Conservation (phyloP, 2,888 invertebrate genomes). For the Euclidia mi region DNA sequence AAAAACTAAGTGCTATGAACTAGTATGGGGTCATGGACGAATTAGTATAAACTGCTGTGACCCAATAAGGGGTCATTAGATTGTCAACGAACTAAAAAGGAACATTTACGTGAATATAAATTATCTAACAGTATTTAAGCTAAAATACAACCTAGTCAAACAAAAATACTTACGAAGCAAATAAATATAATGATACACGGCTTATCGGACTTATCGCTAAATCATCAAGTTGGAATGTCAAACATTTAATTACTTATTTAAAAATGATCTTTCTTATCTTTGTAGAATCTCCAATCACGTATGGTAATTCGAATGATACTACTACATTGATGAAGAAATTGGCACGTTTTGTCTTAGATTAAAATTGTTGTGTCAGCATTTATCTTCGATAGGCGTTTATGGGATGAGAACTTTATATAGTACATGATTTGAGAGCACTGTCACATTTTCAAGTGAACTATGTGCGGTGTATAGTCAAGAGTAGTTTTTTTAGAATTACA, state of each 20-base stretch:
- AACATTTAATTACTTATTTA: conserved; percentile 15
- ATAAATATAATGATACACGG: neutral
- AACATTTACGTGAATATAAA: too few relatives aligned
- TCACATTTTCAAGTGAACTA: conserved; percentile 19
- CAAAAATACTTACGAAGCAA: neutral
- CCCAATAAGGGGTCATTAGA: too few relatives aligned
- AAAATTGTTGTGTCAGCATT: conserved; percentile 43
- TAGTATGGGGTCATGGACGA: too few relatives aligned
- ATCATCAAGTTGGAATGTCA: conserved; percentile 30
- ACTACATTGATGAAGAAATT: conserved; percentile 51
- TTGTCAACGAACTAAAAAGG: too few relatives aligned
- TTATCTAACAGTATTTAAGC: too few relatives aligned
- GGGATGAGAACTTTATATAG: conserved; percentile 44
- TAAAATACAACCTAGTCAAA: too few relatives aligned
- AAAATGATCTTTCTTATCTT: conserved; percentile 30
- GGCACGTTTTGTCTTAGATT: conserved; percentile 57
- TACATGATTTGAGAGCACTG: conserved; percentile 4
- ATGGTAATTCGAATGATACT: conserved; percentile 27
- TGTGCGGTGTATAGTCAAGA: conserved; percentile 21
- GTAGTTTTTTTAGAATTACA: conserved; percentile 1
- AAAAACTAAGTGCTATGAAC: too few relatives aligned
- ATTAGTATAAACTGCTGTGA: too few relatives aligned
- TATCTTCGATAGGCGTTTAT: conserved; percentile 18
- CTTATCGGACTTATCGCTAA: neutral
- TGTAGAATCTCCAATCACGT: conserved; percentile 51